These are phyloP conservation scores for Heliconius cydno DNA, from an alignment of 2,888 invertebrate genomes.

Conservation along the genomic window DNA sequence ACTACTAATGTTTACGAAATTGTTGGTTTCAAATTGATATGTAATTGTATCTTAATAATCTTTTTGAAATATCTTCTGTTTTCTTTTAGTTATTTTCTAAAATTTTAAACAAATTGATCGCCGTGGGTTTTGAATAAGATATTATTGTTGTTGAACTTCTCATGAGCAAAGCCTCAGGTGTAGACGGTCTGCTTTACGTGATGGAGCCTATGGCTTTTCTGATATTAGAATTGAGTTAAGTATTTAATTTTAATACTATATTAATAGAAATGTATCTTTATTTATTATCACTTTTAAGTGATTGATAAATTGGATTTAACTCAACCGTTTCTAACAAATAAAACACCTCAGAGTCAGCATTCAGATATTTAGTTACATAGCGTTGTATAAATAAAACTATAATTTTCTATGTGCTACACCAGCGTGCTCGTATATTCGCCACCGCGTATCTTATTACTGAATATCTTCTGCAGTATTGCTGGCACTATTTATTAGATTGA, in stretches of 20 bases:
- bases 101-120: neutral
- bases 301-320: neutral
- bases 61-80: neutral
- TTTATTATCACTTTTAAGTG: neutral
- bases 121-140: constrained; percentile 9
- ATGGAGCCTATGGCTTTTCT: constrained; percentile 66
- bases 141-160: constrained; percentile 65
- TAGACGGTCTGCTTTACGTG: constrained; percentile 72
- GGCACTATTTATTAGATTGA: constrained; percentile 81
- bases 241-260: neutral
- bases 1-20: neutral
- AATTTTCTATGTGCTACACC: constrained; percentile 56
- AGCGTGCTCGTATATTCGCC: constrained; percentile 60
- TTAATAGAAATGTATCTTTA: neutral
- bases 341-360: constrained; percentile 36
- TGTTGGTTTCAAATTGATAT: neutral
- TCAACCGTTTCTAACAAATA: constrained; percentile 25
- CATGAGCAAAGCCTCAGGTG: constrained; percentile 58
- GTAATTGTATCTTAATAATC: neutral
- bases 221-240: constrained; percentile 1
- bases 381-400: constrained; percentile 50
- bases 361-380: constrained; percentile 44
- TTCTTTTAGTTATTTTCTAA: neutral
- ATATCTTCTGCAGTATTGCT: constrained; percentile 71
- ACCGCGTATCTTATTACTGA: constrained; percentile 76